Evolutionary conservation across 2,888 invertebrate species (phyloP).

Genomic region (Drosophila mimetica): DNA sequence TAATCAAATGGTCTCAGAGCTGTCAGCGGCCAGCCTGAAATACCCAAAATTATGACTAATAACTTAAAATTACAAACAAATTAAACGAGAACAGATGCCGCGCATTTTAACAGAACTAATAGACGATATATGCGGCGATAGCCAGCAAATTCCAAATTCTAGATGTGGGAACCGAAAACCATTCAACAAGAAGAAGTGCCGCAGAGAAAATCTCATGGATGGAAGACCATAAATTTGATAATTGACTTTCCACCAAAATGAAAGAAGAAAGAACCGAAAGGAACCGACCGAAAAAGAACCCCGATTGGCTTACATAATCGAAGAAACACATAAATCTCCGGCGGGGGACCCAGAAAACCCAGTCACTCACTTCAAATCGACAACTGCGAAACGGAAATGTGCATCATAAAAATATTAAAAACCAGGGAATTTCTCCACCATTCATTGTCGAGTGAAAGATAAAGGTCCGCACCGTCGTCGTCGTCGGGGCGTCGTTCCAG

Average conservation of each 20-base stretch:
- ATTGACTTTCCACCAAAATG: constrained; percentile 71
- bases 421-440: constrained; percentile 39
- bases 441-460: constrained; percentile 38
- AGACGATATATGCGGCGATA: constrained; percentile 16
- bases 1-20: constrained; percentile 49
- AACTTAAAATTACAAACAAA: constrained; percentile 78
- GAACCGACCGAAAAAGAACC: constrained; percentile 22
- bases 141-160: constrained; percentile 19
- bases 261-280: constrained; percentile 23
- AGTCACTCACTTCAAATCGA: constrained; percentile 57
- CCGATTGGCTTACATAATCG: constrained; percentile 70
- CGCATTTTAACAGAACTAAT: constrained; percentile 33
- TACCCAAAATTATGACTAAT: constrained; percentile 79
- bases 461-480: constrained; percentile 26
- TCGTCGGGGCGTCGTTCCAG: constrained; percentile 59
- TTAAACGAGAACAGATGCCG: constrained; percentile 63
- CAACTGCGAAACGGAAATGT: constrained; percentile 63
- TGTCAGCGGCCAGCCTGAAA: constrained; percentile 64
- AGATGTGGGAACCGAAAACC: constrained; percentile 55
- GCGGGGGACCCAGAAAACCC: constrained; percentile 47
- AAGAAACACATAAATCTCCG: constrained; percentile 75
- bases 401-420: constrained; percentile 80
- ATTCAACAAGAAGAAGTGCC: constrained; percentile 48
- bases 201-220: constrained; percentile 50
- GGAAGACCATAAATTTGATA: constrained; percentile 79